A percentile compares a stretch with the other conserved stretches of the same genome.
These are phyloP conservation scores for Acrobeloides nanus DNA, from an alignment of 2,888 invertebrate genomes.

Conservation along the genomic window DNA sequence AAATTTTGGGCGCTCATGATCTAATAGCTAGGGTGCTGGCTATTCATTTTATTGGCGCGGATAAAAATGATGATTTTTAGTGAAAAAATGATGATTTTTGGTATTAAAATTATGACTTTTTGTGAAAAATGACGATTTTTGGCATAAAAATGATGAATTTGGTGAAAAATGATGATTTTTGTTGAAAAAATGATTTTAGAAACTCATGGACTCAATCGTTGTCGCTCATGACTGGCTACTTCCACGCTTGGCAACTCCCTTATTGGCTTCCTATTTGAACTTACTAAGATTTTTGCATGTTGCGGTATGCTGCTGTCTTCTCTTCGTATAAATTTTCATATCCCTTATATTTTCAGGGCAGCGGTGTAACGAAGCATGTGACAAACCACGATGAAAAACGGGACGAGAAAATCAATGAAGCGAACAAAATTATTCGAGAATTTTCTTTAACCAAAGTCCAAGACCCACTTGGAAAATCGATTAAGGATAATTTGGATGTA, in stretches of 20 bases:
- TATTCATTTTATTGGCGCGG: too few relatives aligned
- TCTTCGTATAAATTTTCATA: neutral
- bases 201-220: constrained; percentile 12
- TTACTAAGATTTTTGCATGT: constrained; percentile 29
- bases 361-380: constrained; percentile 17
- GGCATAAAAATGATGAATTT: neutral
- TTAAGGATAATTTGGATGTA: neutral
- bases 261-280: constrained; percentile 35
- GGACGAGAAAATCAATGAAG: constrained; percentile 8
- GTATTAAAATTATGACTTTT: too few relatives aligned
- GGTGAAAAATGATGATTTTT: neutral
- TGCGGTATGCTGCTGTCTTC: constrained; percentile 27
- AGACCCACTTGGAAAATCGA: constrained; percentile 18
- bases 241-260: constrained; percentile 24
- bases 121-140: constrained; percentile 4
- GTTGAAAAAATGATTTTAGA: constrained; percentile 8
- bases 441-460: constrained; percentile 17
- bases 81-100: neutral
- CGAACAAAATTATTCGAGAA: constrained; percentile 19
- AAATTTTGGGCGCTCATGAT: too few relatives aligned
- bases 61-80: constrained; percentile 6
- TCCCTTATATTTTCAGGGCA: constrained; percentile 22
- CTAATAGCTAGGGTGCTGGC: too few relatives aligned
- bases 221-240: constrained; percentile 33
- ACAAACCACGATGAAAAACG: constrained; percentile 1